phyloP scores from a whole-genome alignment of 2,888 invertebrate species.

The Himalopsyche japonica region DNA sequence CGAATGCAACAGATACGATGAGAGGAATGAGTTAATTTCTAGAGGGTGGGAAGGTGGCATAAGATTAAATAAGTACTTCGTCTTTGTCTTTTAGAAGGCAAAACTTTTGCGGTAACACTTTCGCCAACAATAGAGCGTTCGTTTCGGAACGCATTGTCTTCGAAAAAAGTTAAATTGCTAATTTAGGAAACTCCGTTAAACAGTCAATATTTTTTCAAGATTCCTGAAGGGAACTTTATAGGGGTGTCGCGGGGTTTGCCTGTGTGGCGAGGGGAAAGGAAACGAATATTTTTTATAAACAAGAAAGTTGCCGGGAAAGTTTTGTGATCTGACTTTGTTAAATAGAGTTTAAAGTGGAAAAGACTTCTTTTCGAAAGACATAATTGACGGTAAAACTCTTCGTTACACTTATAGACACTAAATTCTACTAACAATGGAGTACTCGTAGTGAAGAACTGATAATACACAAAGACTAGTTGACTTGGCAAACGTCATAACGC shows the following conservation, averaged over 20 bases:
- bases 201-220: neutral
- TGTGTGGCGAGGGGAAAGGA: neutral
- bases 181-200: conserved; percentile 12
- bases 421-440: too few relatives aligned
- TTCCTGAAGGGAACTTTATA: neutral
- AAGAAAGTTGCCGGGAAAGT: neutral
- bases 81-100: neutral
- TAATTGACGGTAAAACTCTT: too few relatives aligned
- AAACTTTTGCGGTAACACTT: neutral
- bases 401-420: too few relatives aligned
- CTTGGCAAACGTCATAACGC: too few relatives aligned
- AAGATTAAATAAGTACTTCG: neutral
- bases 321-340: neutral
- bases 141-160: conserved; percentile 16
- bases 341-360: neutral
- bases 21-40: neutral
- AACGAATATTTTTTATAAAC: neutral
- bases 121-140: neutral
- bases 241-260: neutral
- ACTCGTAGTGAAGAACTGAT: too few relatives aligned
- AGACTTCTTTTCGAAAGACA: too few relatives aligned
- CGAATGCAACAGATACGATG: neutral
- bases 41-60: neutral
- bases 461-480: too few relatives aligned
- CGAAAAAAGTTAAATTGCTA: conserved; percentile 26